phyloP scores from a whole-genome alignment of 2,888 invertebrate genomes.

The Caenorhabditis macrosperma region DNA sequence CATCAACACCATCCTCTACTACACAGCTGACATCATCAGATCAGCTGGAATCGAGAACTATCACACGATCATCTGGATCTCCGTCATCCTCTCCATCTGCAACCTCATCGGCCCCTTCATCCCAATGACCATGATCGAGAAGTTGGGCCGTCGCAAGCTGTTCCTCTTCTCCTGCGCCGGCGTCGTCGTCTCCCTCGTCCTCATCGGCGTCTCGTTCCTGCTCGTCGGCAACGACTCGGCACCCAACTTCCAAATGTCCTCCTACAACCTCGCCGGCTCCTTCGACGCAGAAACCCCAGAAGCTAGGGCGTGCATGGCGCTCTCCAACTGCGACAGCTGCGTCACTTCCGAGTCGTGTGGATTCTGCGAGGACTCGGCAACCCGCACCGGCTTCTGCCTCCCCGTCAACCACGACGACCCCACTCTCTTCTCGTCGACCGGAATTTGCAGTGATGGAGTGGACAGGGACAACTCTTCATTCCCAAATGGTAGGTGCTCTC shows the following conservation, averaged over 20 bases:
- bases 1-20: slow-evolving; percentile 83
- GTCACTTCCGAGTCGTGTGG: slow-evolving; percentile 82
- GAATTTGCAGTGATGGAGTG: slow-evolving; percentile 29
- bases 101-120: slow-evolving; percentile 75
- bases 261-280: slow-evolving; percentile 26
- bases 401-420: slow-evolving; percentile 42
- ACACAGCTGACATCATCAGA: slow-evolving; percentile 75
- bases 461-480: slow-evolving; percentile 17
- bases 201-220: slow-evolving; percentile 75
- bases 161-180: slow-evolving; percentile 74
- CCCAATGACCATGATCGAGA: slow-evolving; percentile 77
- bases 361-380: slow-evolving; percentile 68
- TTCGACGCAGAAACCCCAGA: slow-evolving; percentile 12
- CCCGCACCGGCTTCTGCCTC: slow-evolving; percentile 46
- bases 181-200: slow-evolving; percentile 69
- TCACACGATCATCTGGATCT: slow-evolving; percentile 76
- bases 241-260: slow-evolving; percentile 21
- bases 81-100: slow-evolving; percentile 57
- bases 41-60: slow-evolving; percentile 75
- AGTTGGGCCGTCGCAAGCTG: slow-evolving; percentile 72
- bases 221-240: slow-evolving; percentile 59
- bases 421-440: slow-evolving; percentile 30
- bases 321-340: slow-evolving; percentile 81
- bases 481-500: slow-evolving; percentile 26
- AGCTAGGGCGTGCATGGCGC: slow-evolving; percentile 16